Base-by-base conservation (phyloP, 1,140 invertebrate species). In the Nasonia longicornis region DNA sequence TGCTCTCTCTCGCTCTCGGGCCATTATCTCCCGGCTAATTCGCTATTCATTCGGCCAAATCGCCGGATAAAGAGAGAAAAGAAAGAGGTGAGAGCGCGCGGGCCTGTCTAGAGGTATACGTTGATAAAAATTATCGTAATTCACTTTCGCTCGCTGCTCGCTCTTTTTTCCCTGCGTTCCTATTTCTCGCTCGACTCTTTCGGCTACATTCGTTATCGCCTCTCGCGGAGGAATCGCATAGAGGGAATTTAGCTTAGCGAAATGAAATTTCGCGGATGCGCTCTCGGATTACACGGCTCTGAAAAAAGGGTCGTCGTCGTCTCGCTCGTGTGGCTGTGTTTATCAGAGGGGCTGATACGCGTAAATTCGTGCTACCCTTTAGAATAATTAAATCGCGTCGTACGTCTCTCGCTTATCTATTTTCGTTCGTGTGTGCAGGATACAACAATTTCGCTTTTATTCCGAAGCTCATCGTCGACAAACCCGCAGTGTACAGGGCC, bases 401-500 rank as follows among this genome's bases (percentile, higher is more conserved):
- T 66, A 52, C 7, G 20, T 66, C 64, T 66, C 26, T 22, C 0
- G 38, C 38, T 42, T 42, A 42, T 42, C 38, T 42, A 8, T 42
- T 42, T 35, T 35, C 31, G 38, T 42, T 42, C 8, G 0, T 7
- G 38, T 42, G 38, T 10, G 7, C 8, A 42, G 0, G 1, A 10
- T 11, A 42, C 8, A 42, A 67, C 3, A 29, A 31, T 29, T n/a
- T 42, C 16, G 22, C 31, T 70, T 70, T 35, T 70, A 35, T 70
- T 35, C 26, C 6, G 0, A 70, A 35, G 31, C 67, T 35, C 67
- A 16, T 12, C 31, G 22, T 66, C 45, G 45, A 48, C 45, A 16
- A 20, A 58, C 52, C 48, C 64, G 45, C 76, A 38, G 80, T 87
- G 86, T 85, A 84, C 85, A 81, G 76, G 70, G 77, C 82, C 79